A percentile compares a stretch with the other conserved stretches of the same genome.
These are phyloP conservation scores for Lophotis ruficrista DNA, from an alignment of 2,113 vertebrate genomes.

Conservation along the genomic window DNA sequence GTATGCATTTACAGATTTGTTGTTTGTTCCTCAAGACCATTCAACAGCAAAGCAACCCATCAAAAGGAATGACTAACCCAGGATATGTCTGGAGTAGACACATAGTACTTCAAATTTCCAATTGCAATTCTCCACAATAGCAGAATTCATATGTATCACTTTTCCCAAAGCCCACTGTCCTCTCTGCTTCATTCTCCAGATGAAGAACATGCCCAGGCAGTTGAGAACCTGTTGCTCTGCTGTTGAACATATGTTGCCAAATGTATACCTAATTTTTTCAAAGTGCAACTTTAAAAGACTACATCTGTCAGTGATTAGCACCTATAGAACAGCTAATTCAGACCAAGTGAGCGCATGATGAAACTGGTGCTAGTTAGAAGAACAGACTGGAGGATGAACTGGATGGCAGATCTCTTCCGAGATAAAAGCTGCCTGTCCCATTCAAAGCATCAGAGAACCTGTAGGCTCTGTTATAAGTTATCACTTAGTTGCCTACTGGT, in stretches of 20 bases:
- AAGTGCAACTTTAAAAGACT: neutral
- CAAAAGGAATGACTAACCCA: neutral
- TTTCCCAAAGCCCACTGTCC: neutral
- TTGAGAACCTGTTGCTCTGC: neutral
- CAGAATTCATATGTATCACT: neutral
- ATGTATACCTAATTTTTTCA: neutral
- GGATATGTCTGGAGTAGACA: neutral
- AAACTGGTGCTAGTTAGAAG: neutral
- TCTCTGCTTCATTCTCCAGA: neutral
- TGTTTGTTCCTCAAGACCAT: neutral
- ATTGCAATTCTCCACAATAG: neutral
- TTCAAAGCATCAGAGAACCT: neutral
- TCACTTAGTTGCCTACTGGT: neutral
- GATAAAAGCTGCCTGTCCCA: neutral
- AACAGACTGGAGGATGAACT: neutral
- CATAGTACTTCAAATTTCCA: neutral
- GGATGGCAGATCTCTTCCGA: neutral
- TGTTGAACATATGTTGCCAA: neutral
- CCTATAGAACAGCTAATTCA: conserved; percentile 1
- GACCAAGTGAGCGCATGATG: neutral
- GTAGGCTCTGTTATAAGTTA: neutral
- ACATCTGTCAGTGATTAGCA: neutral
- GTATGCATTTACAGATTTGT: neutral
- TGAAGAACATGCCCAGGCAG: neutral
- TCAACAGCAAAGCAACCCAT: neutral